Evolutionary conservation across 2,113 vertebrate species (phyloP).

Genomic region (Mesoclemmys tuberculata): DNA sequence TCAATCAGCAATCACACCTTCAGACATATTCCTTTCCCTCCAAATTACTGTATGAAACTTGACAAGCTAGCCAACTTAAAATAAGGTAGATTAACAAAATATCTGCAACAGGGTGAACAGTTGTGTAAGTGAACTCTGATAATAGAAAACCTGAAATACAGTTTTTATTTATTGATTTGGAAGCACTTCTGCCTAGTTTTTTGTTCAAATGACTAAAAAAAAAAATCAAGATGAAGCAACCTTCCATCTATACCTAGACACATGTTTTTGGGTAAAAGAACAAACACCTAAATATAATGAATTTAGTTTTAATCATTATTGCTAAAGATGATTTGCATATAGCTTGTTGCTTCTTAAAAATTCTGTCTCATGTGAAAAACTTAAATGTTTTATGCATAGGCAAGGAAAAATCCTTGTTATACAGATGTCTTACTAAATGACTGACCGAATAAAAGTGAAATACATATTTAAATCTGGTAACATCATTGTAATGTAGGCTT

Average conservation of each 20-base stretch:
- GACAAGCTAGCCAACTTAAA: conserved; percentile 37
- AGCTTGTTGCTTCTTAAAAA: background rate
- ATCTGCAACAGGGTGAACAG: background rate
- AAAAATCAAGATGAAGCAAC: background rate
- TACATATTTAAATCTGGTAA: conserved; percentile 15
- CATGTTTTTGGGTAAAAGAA: background rate
- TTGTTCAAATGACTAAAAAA: background rate
- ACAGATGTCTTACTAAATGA: conserved; percentile 11
- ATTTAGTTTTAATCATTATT: conserved; percentile 43
- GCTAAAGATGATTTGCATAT: background rate
- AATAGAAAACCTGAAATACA: background rate
- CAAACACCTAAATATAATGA: background rate
- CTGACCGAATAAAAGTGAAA: conserved; percentile 27
- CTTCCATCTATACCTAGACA: background rate
- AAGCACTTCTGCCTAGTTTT: background rate
- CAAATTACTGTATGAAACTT: conserved; percentile 14
- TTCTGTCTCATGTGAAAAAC: background rate
- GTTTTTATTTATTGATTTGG: background rate
- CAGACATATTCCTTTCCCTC: conserved; percentile 2
- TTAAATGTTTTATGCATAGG: conserved; percentile 10
- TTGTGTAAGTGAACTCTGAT: background rate
- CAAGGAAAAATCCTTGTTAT: conserved; percentile 31
- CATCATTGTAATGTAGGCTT: conserved; percentile 11
- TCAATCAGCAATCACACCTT: conserved; percentile 30
- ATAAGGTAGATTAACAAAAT: conserved; percentile 31